These are phyloP conservation scores for Cryptocheilus praepositus DNA, from an alignment of 2,888 invertebrate species.

Conservation along the genomic window DNA sequence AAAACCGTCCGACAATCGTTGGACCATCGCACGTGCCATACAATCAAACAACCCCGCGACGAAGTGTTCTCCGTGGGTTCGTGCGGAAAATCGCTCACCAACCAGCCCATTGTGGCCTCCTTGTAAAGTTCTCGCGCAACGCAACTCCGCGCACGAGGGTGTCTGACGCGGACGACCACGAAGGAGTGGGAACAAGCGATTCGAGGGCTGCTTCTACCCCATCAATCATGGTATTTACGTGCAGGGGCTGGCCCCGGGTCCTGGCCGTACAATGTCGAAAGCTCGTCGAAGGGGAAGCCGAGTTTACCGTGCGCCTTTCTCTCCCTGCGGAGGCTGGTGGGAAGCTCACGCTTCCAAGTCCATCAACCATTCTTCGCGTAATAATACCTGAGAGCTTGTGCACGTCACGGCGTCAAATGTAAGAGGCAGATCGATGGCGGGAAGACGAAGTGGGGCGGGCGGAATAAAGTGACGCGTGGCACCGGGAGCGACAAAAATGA, in stretches of 20 bases:
- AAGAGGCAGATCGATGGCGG: conserved; percentile 17
- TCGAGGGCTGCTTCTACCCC: conserved; percentile 62
- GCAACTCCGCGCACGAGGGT: conserved; percentile 29
- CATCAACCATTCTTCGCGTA: conserved; percentile 43
- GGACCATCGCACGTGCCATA: conserved; percentile 35
- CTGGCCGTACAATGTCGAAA: conserved; percentile 55
- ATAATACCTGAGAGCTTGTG: conserved; percentile 36
- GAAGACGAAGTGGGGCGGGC: too few species aligned
- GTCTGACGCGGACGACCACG: conserved; percentile 13
- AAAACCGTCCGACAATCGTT: too few species aligned
- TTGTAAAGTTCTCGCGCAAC: conserved; percentile 52
- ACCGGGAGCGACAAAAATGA: too few species aligned
- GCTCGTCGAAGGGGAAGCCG: conserved; percentile 54
- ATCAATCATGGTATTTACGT: conserved; percentile 68
- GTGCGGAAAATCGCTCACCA: conserved; percentile 44
- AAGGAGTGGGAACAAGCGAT: conserved; percentile 28
- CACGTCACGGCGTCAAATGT: background rate
- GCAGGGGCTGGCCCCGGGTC: conserved; percentile 37
- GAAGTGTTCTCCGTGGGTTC: conserved; percentile 16
- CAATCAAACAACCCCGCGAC: conserved; percentile 49
- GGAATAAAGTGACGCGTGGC: too few species aligned
- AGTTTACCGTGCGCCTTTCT: conserved; percentile 17
- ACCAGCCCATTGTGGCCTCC: conserved; percentile 52
- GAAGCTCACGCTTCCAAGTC: conserved; percentile 3
- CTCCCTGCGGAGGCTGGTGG: too few species aligned